Evolutionary conservation across 2,888 invertebrate species (phyloP).

Genomic region (Diabrotica balteata): DNA sequence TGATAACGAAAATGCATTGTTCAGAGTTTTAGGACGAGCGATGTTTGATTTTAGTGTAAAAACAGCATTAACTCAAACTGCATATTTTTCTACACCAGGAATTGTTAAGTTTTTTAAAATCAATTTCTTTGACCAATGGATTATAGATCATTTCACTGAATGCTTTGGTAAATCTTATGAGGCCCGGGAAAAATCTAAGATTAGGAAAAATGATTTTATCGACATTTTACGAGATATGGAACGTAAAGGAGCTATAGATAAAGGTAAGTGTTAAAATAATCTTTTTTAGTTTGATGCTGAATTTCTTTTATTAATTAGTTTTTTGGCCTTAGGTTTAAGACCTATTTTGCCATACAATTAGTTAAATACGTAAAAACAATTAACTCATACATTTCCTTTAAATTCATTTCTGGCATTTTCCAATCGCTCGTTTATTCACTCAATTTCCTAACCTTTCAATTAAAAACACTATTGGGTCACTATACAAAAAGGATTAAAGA

Average conservation of each 20-base stretch:
- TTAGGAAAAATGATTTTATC: conserved; percentile 64
- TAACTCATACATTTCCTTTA: no score
- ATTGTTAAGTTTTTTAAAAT: conserved; percentile 45
- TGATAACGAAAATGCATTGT: conserved; percentile 53
- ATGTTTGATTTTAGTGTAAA: conserved; percentile 50
- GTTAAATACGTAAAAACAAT: no score
- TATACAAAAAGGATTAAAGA: no score
- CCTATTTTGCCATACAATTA: no score
- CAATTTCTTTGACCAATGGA: conserved; percentile 44
- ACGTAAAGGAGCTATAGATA: no score
- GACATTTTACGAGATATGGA: conserved; percentile 56
- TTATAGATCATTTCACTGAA: conserved; percentile 45
- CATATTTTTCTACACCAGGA: conserved; percentile 46
- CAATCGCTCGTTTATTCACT: no score
- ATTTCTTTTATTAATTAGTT: no score
- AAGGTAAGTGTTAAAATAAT: conserved; percentile 15
- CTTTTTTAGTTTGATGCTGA: no score
- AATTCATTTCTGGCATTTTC: no score
- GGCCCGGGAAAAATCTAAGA: conserved; percentile 37
- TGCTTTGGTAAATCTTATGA: conserved; percentile 49
- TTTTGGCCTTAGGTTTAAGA: no score
- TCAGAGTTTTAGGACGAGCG: conserved; percentile 52
- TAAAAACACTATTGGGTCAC: no score
- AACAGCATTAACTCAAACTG: conserved; percentile 43
- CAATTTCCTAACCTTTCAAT: no score